Base-by-base conservation (phyloP, 2,888 invertebrate genomes). In the Abscondita cerata region DNA sequence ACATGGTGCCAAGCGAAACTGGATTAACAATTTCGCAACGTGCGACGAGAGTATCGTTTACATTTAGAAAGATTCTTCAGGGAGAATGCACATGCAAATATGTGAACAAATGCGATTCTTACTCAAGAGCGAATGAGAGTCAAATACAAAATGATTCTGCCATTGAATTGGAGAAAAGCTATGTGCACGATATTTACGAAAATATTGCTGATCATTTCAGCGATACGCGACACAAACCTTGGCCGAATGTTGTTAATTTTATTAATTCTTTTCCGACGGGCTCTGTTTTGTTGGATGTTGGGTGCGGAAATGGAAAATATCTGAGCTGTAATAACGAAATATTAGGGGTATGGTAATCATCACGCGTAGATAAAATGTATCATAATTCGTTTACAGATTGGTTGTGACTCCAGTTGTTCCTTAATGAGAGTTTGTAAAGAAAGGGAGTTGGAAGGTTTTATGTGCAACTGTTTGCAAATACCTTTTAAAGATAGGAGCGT, bases 231-330 rank as follows among this genome's bases (percentile, higher is more conserved):
- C 95, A 96, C 79, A 92, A 91, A 72, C 92, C 93, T 13, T 99
- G 99, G 99, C 97, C 96, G 0, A 88, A 88, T 67, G 96, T 99
- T 0, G 83, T 87, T 0, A 83, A 89, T 67, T 99, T 98, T 81
- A 81, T 96, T 20, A 79, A 85, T 12, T 82, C 81, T 3, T 86
- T 95, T 66, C 78, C 86, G 0, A 59, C 78, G 0, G 93, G 92
- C 0, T 87, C 91, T 1, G 76, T 96, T 8, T 76, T 98, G 11
- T 76, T 96, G 2, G 99, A 99, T 81, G 87, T 98, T 34, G 99
- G 99, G 4, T 97, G 98, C 80, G 99, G 99, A 8, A 99, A 99
- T 83, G 99, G 98, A 38, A 99, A 99, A 84, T 98, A 99, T 80
- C 85, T 99, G 56, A 85, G 87, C 52, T 75, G 81, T 1, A 86